Evolutionary conservation across 1,140 invertebrate genomes (phyloP).

Genomic region (Zaprionus ornatus): DNA sequence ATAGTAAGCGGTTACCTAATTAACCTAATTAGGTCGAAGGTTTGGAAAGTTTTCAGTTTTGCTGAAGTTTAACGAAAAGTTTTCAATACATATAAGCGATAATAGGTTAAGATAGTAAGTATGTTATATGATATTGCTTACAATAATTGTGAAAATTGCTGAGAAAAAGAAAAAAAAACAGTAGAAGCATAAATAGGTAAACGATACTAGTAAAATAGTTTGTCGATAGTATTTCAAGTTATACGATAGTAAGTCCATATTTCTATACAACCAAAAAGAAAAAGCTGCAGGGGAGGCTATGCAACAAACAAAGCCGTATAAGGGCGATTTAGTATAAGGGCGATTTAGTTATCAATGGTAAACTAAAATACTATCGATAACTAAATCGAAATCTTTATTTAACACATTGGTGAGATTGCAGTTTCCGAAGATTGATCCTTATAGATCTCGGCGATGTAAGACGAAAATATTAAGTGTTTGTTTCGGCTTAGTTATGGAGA

Average conservation of each 20-base stretch:
- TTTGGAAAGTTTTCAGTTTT: not conserved
- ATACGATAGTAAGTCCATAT: not conserved
- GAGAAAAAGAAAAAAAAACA: not conserved
- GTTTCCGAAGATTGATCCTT: too few species aligned
- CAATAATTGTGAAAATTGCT: not conserved
- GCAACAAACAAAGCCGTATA: too few species aligned
- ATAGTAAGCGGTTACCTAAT: too few species aligned
- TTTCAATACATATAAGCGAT: not conserved
- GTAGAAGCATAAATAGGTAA: not conserved
- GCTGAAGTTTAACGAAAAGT: not conserved
- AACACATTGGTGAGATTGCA: too few species aligned
- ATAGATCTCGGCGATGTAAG: too few species aligned
- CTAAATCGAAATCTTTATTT: too few species aligned
- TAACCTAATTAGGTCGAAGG: too few species aligned
- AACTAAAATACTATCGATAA: not conserved
- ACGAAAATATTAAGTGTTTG: too few species aligned
- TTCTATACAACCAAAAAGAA: not conserved
- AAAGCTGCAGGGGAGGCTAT: too few species aligned
- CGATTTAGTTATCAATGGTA: too few species aligned
- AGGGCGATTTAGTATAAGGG: too few species aligned
- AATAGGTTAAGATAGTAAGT: not conserved
- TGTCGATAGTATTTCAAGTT: not conserved
- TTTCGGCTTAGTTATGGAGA: too few species aligned
- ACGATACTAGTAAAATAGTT: not conserved
- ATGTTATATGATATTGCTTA: not conserved